phyloP scores from a whole-genome alignment of 2,797 vertebrate species.

The Mormyrus hasselquistii region DNA sequence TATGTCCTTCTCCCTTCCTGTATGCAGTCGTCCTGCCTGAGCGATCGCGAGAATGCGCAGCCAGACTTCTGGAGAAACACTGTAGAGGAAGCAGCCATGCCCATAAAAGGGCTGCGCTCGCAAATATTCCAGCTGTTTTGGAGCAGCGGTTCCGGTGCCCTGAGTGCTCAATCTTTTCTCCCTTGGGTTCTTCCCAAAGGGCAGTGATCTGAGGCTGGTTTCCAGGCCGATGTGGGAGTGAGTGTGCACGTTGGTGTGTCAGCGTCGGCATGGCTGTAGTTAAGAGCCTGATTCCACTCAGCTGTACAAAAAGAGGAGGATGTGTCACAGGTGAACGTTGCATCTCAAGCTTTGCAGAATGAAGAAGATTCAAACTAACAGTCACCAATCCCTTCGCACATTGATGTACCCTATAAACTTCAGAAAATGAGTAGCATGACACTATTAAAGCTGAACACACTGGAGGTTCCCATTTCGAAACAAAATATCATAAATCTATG shows the following conservation, averaged over 20 bases:
- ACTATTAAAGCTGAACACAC: too few relatives aligned
- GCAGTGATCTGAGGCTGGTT: neutral
- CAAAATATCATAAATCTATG: too few relatives aligned
- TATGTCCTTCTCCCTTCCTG: neutral
- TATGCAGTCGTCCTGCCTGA: neutral
- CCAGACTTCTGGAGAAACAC: neutral
- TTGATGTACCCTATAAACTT: too few relatives aligned
- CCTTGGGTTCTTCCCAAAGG: neutral
- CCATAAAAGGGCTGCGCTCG: conserved; percentile 8
- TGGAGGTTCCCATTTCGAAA: too few relatives aligned
- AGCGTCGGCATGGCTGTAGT: too few relatives aligned
- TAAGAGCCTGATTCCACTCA: neutral
- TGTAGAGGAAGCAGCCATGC: neutral
- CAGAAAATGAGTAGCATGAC: too few relatives aligned
- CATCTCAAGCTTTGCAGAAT: neutral
- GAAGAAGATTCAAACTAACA: neutral
- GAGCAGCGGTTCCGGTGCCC: neutral
- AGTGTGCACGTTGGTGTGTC: neutral
- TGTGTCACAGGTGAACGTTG: neutral
- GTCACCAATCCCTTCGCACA: too few relatives aligned
- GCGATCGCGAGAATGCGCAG: neutral
- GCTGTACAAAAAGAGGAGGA: neutral
- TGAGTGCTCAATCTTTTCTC: neutral
- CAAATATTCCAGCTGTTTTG: neutral
- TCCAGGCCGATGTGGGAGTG: neutral